A percentile compares a stretch with the other conserved stretches of the same genome.
These are phyloP conservation scores for Tinea semifulvella DNA, from an alignment of 2,888 invertebrate genomes.

Conservation along the genomic window DNA sequence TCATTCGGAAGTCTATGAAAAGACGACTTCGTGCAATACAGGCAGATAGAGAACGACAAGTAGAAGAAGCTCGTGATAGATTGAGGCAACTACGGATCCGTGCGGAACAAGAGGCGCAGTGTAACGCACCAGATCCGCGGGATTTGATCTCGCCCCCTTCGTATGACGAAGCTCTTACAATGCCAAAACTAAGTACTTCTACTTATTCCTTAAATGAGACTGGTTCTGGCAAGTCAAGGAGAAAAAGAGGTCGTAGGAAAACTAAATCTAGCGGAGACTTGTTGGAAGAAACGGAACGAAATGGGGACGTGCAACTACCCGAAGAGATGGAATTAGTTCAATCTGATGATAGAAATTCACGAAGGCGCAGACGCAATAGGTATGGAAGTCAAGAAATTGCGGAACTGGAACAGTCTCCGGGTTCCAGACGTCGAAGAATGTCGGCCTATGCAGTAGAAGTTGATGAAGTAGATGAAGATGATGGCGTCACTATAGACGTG, in stretches of 20 bases:
- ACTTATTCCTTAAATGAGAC: constrained; percentile 63
- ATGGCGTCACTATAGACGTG: constrained; percentile 36
- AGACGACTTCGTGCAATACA: constrained; percentile 56
- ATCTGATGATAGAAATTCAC: constrained; percentile 29
- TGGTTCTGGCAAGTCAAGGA: constrained; percentile 46
- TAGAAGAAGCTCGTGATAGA: constrained; percentile 66
- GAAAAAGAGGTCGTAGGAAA: constrained; percentile 52
- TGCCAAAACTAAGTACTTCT: constrained; percentile 74
- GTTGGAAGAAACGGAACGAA: constrained; percentile 52
- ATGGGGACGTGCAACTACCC: constrained; percentile 39
- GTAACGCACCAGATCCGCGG: constrained; percentile 73
- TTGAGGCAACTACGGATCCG: constrained; percentile 61
- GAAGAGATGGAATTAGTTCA: constrained; percentile 43
- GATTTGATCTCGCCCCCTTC: constrained; percentile 76
- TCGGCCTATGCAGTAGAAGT: constrained; percentile 34
- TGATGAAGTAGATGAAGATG: constrained; percentile 25
- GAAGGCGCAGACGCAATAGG: constrained; percentile 34
- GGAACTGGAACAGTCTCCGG: constrained; percentile 53
- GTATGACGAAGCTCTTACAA: constrained; percentile 79
- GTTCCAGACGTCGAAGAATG: constrained; percentile 47
- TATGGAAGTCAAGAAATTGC: constrained; percentile 58
- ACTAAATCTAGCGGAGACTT: constrained; percentile 61
- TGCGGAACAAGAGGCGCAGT: constrained; percentile 60
- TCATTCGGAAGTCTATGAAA: constrained; percentile 63
- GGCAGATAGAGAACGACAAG: constrained; percentile 62